phyloP scores from a whole-genome alignment of 2,797 vertebrate species.

The Sylvilagus floridanus region DNA sequence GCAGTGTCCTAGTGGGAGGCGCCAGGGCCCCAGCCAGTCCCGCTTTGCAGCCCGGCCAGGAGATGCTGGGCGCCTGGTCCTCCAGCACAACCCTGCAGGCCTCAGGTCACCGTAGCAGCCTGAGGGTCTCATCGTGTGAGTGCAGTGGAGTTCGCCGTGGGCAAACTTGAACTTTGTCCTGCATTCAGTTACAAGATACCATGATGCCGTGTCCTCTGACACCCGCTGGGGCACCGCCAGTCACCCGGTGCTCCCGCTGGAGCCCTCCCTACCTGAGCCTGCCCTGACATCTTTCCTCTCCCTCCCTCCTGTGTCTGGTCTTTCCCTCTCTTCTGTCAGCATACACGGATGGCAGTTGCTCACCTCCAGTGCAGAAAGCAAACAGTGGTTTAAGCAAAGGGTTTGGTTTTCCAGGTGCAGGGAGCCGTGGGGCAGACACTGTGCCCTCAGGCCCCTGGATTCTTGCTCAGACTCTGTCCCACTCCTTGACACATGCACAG shows the following conservation, averaged over 20 bases:
- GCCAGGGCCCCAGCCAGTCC: neutral
- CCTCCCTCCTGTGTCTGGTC: neutral
- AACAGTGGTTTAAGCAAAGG: neutral
- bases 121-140: too few species aligned
- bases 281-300: neutral
- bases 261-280: neutral
- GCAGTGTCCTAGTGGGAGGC: accelerated
- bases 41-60: neutral
- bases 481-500: neutral
- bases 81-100: neutral
- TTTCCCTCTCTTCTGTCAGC: neutral
- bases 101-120: neutral
- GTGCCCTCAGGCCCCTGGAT: neutral
- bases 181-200: neutral
- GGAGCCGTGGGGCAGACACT: neutral
- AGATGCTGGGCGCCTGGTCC: neutral
- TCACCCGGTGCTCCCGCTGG: neutral
- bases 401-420: neutral
- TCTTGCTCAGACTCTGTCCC: neutral
- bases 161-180: neutral
- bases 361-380: neutral
- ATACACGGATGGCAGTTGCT: neutral
- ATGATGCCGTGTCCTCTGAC: neutral
- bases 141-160: neutral
- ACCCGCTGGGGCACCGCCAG: neutral